Evolutionary conservation across 2,797 vertebrate genomes (phyloP), one percentile per base, ranked within the genome.

Genomic region (Alca torda): DNA sequence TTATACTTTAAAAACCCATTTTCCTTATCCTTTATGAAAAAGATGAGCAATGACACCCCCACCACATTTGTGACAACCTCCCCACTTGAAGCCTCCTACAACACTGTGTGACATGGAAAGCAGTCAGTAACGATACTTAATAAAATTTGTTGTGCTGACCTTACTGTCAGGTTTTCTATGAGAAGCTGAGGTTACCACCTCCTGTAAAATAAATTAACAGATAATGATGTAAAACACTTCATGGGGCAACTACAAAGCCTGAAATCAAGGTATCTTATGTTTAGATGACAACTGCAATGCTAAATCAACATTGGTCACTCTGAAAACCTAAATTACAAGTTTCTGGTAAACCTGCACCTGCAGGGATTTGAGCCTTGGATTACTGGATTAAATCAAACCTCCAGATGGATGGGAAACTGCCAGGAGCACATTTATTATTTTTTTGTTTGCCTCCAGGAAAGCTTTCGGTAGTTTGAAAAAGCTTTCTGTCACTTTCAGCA

Each of bases 41-140:
- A 0, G 0, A 11, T 13, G 0, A 57, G 4, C 4, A 59, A 7
- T 54, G 30, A 75, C 28, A 68, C 3, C 4, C 3, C 7, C 16
- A 33, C 13, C 5, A n/a, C 5, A 9, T 43, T 48, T 45, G 5
- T 68, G n/a, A 39, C 9, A 57, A 75, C 46, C 5, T 53, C 67
- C 21, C 16, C 16, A 28, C 28, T 67, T 5, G 0, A 87, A 77
- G 15, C 7, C 6, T 35, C 11, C 56, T 63, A 35, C 10, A 39
- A 60, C 26, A 3, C 25, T 67, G 12, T 19, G 13, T 48, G 14
- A 72, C n/a, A 57, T 56, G 0, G 1, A 80, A 87, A 82, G 25
- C 10, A 75, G 35, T 9, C 3, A 19, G 6, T 35, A 76, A 61
- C 23, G 9, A 13, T n/a, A 7, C 6, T 24, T 50, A 7, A 31